Conservation (phyloP, 2,797 vertebrate species). For the Chloroceryle amazona region DNA sequence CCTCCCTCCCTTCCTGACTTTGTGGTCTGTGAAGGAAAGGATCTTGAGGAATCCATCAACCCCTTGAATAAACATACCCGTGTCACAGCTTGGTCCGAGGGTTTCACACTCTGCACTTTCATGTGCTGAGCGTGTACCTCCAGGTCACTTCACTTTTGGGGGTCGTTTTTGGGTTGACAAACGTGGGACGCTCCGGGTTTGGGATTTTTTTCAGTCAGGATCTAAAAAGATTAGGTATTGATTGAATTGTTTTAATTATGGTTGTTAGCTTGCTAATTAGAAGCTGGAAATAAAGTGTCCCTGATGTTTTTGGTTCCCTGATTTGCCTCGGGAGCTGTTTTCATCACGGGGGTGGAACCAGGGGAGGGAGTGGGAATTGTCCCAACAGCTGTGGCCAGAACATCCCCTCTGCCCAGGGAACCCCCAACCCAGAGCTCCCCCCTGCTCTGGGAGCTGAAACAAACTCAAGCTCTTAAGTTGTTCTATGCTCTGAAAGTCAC, state of each 20-base stretch:
- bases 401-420: not conserved
- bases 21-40: fast-evolving
- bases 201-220: not conserved
- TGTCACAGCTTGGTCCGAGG: fast-evolving
- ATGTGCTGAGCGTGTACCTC: fast-evolving
- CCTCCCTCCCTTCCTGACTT: not conserved
- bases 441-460: not conserved
- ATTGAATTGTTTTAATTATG: no score
- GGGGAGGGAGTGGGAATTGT: not conserved
- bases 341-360: fast-evolving
- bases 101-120: not conserved
- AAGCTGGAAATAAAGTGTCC: not conserved
- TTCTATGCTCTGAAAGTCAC: not conserved
- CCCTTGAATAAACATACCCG: fast-evolving
- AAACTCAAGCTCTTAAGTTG: fast-evolving
- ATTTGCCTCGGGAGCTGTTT: not conserved
- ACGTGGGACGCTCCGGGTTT: not conserved
- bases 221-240: not conserved
- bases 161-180: not conserved
- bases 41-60: not conserved
- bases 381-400: not conserved
- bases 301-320: not conserved
- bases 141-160: not conserved
- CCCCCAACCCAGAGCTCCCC: not conserved
- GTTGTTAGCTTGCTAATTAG: not conserved